These are phyloP conservation scores for Aphelocoma californica DNA, from an alignment of 2,797 vertebrate species.

Conservation along the genomic window DNA sequence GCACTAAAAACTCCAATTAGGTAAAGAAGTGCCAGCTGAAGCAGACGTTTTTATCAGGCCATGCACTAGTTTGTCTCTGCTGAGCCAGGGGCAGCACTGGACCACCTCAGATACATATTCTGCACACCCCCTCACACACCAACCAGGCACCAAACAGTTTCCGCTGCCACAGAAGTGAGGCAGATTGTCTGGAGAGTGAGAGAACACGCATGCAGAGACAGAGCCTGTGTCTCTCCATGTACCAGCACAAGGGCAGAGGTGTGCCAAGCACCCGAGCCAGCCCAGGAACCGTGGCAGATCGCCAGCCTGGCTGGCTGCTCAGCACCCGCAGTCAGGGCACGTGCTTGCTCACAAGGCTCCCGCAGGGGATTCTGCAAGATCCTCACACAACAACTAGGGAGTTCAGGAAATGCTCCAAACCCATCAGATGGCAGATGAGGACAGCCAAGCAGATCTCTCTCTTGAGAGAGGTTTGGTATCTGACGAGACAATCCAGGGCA, in stretches of 20 bases:
- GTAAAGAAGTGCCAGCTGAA: background rate
- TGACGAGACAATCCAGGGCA: background rate
- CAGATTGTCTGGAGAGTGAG: background rate
- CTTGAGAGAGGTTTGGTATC: background rate
- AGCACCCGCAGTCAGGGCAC: background rate
- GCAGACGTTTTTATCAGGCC: background rate
- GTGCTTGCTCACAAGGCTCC: background rate
- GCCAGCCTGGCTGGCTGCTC: background rate
- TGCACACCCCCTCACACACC: background rate
- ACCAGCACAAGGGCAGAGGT: background rate
- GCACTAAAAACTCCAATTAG: background rate
- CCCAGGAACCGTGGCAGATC: accelerated
- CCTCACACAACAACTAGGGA: background rate
- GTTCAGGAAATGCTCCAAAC: background rate
- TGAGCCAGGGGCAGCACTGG: background rate
- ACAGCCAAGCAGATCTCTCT: background rate
- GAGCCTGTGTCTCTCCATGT: background rate
- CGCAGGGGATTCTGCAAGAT: background rate
- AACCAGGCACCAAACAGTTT: background rate
- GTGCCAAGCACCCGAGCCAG: background rate
- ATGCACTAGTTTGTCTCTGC: background rate
- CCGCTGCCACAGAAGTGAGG: background rate
- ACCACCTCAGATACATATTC: background rate
- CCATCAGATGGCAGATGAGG: background rate
- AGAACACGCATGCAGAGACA: background rate